These are phyloP conservation scores for Rostratula benghalensis DNA, from an alignment of 2,113 vertebrate genomes.

Conservation along the genomic window DNA sequence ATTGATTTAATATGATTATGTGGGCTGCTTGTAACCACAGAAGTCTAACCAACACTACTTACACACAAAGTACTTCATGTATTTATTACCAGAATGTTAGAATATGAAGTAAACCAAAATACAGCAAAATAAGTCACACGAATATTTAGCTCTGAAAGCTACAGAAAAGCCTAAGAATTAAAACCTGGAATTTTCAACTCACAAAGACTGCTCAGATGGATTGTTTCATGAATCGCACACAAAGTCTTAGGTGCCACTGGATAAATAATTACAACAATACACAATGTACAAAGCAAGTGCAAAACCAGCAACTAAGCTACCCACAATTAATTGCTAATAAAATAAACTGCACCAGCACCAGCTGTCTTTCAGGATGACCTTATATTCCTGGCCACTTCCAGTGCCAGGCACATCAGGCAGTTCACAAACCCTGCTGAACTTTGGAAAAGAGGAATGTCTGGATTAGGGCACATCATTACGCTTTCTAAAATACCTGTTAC, in stretches of 20 bases:
- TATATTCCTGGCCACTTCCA: neutral
- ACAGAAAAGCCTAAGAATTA: neutral
- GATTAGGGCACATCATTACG: neutral
- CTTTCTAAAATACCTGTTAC: neutral
- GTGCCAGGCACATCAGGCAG: neutral
- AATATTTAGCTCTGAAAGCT: neutral
- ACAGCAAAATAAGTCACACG: neutral
- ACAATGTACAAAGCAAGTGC: neutral
- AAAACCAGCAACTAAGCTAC: neutral
- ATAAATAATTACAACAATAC: neutral
- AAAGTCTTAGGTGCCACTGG: neutral
- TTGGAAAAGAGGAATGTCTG: neutral
- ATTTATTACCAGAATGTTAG: neutral
- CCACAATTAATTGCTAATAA: neutral
- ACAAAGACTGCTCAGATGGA: neutral
- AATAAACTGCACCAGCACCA: neutral
- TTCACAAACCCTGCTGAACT: neutral
- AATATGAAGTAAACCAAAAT: constrained; percentile 2
- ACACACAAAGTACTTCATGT: neutral
- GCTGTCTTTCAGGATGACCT: neutral
- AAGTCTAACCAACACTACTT: constrained; percentile 18
- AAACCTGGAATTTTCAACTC: neutral
- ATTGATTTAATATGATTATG: constrained; percentile 44
- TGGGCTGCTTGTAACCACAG: constrained; percentile 33
- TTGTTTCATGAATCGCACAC: neutral